Evolutionary conservation across 2,888 invertebrate genomes (phyloP), one percentile per base, ranked within the genome.

Genomic region (Lissocephala sabroskyi): DNA sequence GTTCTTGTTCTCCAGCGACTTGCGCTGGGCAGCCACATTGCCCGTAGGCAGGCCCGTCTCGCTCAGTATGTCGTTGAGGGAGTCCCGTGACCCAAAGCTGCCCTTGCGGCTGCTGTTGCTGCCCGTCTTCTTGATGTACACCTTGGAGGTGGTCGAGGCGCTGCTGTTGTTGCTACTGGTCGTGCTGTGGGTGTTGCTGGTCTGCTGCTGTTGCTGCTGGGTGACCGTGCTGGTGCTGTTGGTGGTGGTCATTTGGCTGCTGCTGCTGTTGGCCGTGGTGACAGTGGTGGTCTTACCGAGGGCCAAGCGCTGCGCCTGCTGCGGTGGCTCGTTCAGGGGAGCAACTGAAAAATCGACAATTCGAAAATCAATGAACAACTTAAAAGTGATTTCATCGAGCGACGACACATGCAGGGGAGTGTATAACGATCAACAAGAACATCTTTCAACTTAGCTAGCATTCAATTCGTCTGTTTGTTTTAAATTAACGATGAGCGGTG

Each of bases 11-110:
- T 85, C 85, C 60, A 87, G 68, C 13, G 87, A 87, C 70, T 86
- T 87, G 65, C 87, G 83, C 79, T 87, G 87, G 32, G 86, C 85
- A n/a, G 86, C 86, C 56, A 86, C 84, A 75, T 85, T 85, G 45
- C 84, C 85, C 29, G 79, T 80, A 51, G 80, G 77, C 59, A 84
- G 67, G 4, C 82, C 83, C 45, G 82, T 82, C 52, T 84, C 84
- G 42, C 70, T 82, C 44, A 83, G 76, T 52, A 84, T 83, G 63
- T 85, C 84, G 65, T 83, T 82, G 42, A 85, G 65, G 16, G 85
- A 85, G 54, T 85, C 83, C 48, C 81, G 79, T 13, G 83, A 83
- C 17, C 85, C 83, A 48, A 84, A 84, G 57, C 80, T 83, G 55
- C 85, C 85, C 65, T 84, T 81, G 43, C 82, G 80, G 49, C 78